Percentiles rank a stretch among this genome's conserved stretches.
These are phyloP conservation scores for Philopotamus ludificatus DNA, from an alignment of 1,140 invertebrate species.

Conservation along the genomic window DNA sequence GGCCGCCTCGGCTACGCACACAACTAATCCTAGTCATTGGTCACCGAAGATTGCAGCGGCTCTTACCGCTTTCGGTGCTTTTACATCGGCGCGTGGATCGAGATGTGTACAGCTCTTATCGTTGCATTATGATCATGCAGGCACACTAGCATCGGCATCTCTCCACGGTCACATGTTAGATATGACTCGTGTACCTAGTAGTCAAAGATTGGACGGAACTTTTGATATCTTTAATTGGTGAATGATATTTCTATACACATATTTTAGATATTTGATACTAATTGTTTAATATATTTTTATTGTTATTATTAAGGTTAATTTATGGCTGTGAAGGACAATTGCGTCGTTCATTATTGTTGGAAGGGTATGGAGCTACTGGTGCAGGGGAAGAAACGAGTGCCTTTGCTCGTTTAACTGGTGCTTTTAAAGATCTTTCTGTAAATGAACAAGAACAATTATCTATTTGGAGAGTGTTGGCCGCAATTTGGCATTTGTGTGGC, in stretches of 20 bases:
- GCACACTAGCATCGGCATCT: conserved; percentile 82
- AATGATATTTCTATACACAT: not conserved
- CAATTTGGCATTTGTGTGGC: conserved; percentile 88
- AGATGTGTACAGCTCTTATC: conserved; percentile 86
- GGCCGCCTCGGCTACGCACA: conserved; percentile 15
- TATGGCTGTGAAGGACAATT: conserved; percentile 76
- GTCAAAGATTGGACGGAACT: conserved; percentile 36
- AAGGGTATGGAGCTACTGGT: conserved; percentile 70
- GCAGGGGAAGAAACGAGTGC: conserved; percentile 78
- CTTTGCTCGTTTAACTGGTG: conserved; percentile 73
- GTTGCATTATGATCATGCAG: conserved; percentile 89
- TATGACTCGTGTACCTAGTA: conserved; percentile 28
- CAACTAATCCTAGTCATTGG: conserved; percentile 15
- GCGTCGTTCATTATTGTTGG: conserved; percentile 79
- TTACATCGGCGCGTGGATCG: conserved; percentile 80
- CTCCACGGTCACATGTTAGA: conserved; percentile 70
- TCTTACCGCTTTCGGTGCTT: conserved; percentile 17
- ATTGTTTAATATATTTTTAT: not conserved
- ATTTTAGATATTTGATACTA: not conserved
- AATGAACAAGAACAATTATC: conserved; percentile 76
- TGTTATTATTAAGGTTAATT: conserved; percentile 75
- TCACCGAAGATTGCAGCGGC: conserved; percentile 24
- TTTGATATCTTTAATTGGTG: conserved; percentile 36
- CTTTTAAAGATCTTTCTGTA: conserved; percentile 73
- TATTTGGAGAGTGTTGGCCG: conserved; percentile 84